A percentile compares a stretch with the other conserved stretches of the same genome.
Evolutionary conservation across 2,113 vertebrate genomes (phyloP).

Genomic region (Tylochromis polylepis): DNA sequence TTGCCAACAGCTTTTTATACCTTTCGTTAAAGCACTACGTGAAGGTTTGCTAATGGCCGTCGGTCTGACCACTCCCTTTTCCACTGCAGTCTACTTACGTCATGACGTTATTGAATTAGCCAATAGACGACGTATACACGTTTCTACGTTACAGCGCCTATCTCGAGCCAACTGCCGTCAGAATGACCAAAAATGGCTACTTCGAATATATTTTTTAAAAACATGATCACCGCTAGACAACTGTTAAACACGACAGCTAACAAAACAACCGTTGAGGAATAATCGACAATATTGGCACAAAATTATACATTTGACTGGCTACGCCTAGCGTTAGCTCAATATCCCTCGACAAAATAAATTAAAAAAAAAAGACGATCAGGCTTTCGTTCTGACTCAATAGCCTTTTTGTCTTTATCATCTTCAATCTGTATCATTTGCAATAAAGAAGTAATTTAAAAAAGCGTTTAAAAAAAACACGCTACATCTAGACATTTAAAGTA

Average conservation of each 20-base stretch:
- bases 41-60: not conserved
- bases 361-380: not conserved
- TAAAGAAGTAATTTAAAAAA: not conserved
- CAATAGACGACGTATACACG: not conserved
- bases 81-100: not conserved
- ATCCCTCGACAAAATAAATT: not conserved
- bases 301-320: not conserved
- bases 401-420: not conserved
- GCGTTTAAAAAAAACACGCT: not conserved
- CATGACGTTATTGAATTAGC: not conserved
- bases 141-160: constrained; percentile 38
- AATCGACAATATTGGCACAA: fast-evolving
- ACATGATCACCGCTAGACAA: not conserved
- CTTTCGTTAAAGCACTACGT: not conserved
- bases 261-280: not conserved
- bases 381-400: not conserved
- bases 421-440: not conserved
- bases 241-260: not conserved
- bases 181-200: not conserved
- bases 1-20: not conserved
- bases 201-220: not conserved
- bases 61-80: not conserved
- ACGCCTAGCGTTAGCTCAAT: not conserved
- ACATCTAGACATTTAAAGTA: not conserved
- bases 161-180: not conserved